These are phyloP conservation scores for Microplitis mediator DNA, from an alignment of 1,140 invertebrate genomes.

Conservation along the genomic window DNA sequence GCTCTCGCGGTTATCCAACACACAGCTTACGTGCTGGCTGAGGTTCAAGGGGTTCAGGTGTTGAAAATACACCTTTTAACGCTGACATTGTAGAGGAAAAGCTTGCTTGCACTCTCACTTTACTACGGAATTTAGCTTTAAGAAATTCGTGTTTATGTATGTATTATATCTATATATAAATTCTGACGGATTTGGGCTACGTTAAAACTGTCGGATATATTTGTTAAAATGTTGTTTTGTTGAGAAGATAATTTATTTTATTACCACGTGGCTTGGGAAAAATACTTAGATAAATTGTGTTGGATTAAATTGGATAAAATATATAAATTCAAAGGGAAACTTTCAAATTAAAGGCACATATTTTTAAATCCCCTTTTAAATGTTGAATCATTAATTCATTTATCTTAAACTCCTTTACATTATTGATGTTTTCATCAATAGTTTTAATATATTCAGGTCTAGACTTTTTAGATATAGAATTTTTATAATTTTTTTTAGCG, in stretches of 20 bases:
- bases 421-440: too few relatives aligned
- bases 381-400: too few relatives aligned
- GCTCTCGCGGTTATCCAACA: slow-evolving; percentile 3
- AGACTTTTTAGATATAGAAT: too few relatives aligned
- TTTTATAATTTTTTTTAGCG: too few relatives aligned
- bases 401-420: too few relatives aligned
- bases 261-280: too few relatives aligned
- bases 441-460: too few relatives aligned
- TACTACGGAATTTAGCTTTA: neutral
- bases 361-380: too few relatives aligned
- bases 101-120: slow-evolving; percentile 2
- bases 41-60: neutral
- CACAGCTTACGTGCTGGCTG: neutral
- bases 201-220: neutral
- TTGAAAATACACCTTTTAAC: slow-evolving; percentile 5
- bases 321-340: too few relatives aligned
- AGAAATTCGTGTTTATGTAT: slow-evolving; percentile 3
- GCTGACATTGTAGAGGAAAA: neutral
- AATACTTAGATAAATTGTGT: too few relatives aligned
- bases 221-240: neutral
- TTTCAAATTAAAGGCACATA: too few relatives aligned
- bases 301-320: too few relatives aligned
- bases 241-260: neutral
- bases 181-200: slow-evolving; percentile 6
- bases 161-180: neutral